Percentiles rank a stretch among this genome's conserved stretches.
Evolutionary conservation across 1,140 invertebrate species (phyloP).

Genomic region (Drosophila tristis): DNA sequence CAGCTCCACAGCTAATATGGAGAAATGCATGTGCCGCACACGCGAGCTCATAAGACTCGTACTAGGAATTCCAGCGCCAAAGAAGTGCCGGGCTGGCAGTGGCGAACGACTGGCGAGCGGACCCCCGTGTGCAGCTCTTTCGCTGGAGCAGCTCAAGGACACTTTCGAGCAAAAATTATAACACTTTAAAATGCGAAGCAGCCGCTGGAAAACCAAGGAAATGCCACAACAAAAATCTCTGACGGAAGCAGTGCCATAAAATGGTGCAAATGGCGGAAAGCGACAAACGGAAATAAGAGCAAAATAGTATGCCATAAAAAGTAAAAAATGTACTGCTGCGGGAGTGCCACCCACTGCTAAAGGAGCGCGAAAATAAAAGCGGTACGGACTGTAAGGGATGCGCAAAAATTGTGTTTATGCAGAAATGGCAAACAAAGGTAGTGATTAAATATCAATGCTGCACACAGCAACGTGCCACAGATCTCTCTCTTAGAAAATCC

Average conservation of each 20-base stretch:
- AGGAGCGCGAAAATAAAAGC: background rate
- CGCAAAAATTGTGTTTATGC: slow-evolving; percentile 12
- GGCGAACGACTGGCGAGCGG: slow-evolving; percentile 12
- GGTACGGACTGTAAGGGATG: background rate
- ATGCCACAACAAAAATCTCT: slow-evolving; percentile 13
- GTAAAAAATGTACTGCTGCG: slow-evolving; percentile 32
- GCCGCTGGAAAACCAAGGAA: slow-evolving; percentile 24
- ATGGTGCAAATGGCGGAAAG: slow-evolving; percentile 47
- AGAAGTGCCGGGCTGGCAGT: slow-evolving; percentile 20
- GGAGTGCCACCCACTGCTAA: slow-evolving; percentile 5
- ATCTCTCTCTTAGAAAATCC: too few species aligned
- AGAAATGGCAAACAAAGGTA: background rate
- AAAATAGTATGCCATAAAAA: slow-evolving; percentile 73
- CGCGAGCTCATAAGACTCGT: slow-evolving; percentile 56
- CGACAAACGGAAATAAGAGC: slow-evolving; percentile 72
- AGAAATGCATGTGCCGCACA: slow-evolving; percentile 67
- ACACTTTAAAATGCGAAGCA: slow-evolving; percentile 54
- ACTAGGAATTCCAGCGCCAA: slow-evolving; percentile 49
- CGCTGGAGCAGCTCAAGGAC: slow-evolving; percentile 68
- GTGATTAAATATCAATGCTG: too few species aligned
- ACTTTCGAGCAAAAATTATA: slow-evolving; percentile 41
- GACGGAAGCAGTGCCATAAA: slow-evolving; percentile 48
- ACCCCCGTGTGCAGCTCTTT: slow-evolving; percentile 33
- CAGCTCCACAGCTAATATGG: slow-evolving; percentile 55
- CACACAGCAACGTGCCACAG: too few species aligned